Percentiles rank a stretch among this genome's conserved stretches.
Conservation (phyloP, 2,113 vertebrate species). For the Naja naja region DNA sequence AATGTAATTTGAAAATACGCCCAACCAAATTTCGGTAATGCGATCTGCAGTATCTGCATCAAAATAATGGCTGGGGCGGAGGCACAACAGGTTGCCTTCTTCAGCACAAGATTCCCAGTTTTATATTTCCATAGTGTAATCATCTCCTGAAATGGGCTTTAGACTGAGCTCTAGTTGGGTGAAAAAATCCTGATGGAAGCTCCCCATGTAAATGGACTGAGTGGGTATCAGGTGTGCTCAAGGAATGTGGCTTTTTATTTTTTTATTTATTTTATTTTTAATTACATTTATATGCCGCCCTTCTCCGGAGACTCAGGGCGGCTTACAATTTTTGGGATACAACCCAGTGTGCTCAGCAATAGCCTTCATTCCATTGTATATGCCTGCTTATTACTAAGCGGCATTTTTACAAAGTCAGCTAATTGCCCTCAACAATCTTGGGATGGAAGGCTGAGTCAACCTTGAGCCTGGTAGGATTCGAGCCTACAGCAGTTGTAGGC, state of each 20-base stretch:
- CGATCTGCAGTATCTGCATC: neutral
- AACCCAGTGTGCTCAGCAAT: too few relatives aligned
- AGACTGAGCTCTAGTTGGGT: neutral
- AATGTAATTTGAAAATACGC: neutral
- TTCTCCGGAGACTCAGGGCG: too few relatives aligned
- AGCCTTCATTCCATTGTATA: too few relatives aligned
- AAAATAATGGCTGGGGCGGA: neutral
- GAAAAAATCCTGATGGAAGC: neutral
- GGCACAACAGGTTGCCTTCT: neutral
- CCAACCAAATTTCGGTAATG: neutral
- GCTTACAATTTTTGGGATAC: too few relatives aligned
- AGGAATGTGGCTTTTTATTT: accelerated
- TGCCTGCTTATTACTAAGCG: too few relatives aligned
- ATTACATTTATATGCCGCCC: too few relatives aligned
- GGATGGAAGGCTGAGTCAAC: too few relatives aligned
- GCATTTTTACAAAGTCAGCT: too few relatives aligned
- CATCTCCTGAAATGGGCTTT: neutral
- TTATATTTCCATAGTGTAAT: neutral
- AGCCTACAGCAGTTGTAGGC: too few relatives aligned
- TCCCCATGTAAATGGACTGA: neutral
- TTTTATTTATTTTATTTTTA: too few relatives aligned
- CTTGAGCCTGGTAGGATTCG: too few relatives aligned
- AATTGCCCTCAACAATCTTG: too few relatives aligned
- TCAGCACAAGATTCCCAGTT: neutral
- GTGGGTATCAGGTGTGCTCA: neutral